Evolutionary conservation across 2,888 invertebrate species (phyloP).

Genomic region (Patella caerulea): DNA sequence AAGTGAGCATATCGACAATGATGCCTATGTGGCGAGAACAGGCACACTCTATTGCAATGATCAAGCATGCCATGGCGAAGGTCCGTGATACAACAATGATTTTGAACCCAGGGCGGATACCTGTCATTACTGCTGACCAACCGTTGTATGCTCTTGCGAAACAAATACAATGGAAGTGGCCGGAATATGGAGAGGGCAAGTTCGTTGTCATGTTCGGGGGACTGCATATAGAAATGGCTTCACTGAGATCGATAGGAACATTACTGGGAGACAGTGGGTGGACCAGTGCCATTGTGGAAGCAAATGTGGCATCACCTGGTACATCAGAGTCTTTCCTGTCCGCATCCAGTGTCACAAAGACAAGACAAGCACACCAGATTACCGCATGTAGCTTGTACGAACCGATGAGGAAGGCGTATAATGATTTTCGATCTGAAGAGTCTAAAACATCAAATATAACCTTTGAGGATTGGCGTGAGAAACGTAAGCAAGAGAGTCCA

Average conservation of each 20-base stretch:
- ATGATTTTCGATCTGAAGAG: too few relatives aligned
- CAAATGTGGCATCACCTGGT: constrained; percentile 14
- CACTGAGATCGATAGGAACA: constrained; percentile 21
- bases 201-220: constrained; percentile 24
- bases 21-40: not conserved
- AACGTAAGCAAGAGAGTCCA: too few relatives aligned
- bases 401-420: too few relatives aligned
- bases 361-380: too few relatives aligned
- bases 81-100: not conserved
- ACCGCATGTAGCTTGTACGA: too few relatives aligned
- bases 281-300: constrained; percentile 21
- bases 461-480: too few relatives aligned
- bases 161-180: constrained; percentile 25
- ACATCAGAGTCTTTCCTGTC: constrained; percentile 25
- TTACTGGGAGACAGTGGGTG: constrained; percentile 20
- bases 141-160: constrained; percentile 28
- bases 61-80: constrained; percentile 28
- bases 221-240: constrained; percentile 16
- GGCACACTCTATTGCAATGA: constrained; percentile 24
- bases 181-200: constrained; percentile 20
- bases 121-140: constrained; percentile 18
- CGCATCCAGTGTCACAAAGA: constrained; percentile 21
- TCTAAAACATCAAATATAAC: too few relatives aligned
- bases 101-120: not conserved
- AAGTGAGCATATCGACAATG: constrained; percentile 14